Evolutionary conservation across 2,797 vertebrate species (phyloP).

Genomic region (Cirrhinus mrigala): DNA sequence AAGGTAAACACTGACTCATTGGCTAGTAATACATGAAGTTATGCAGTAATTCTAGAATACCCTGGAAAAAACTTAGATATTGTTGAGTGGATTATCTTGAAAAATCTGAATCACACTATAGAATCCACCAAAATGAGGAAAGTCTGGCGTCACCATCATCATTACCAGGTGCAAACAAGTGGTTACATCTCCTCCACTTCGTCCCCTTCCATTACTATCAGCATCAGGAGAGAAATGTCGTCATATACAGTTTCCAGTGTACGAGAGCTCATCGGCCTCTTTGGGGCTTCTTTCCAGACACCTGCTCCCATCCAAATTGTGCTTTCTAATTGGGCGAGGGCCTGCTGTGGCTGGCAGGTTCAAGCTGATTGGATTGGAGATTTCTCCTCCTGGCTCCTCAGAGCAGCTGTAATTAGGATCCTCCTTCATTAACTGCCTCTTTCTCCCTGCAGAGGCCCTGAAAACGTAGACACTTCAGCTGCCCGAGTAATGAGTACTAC

Average conservation of each 20-base stretch:
- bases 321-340: constrained; percentile 50
- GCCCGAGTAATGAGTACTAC: constrained; percentile 28
- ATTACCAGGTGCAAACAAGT: constrained; percentile 5
- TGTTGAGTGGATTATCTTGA: background rate
- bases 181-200: background rate
- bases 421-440: constrained; percentile 57
- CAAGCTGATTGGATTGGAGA: constrained; percentile 46
- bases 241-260: constrained; percentile 18
- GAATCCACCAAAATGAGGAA: background rate
- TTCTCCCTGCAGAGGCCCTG: constrained; percentile 35
- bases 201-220: background rate
- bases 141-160: background rate
- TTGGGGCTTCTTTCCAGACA: constrained; percentile 42
- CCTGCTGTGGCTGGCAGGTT: constrained; percentile 49
- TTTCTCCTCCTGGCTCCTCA: constrained; percentile 45
- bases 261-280: constrained; percentile 10
- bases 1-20: constrained; percentile 1
- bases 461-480: constrained; percentile 24
- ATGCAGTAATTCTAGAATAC: background rate
- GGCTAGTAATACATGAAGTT: background rate
- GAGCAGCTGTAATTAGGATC: constrained; percentile 60
- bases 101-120: background rate
- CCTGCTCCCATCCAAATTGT: constrained; percentile 47
- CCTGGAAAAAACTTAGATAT: background rate
- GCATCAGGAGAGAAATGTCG: constrained; percentile 35